Base-by-base conservation (phyloP, 2,797 vertebrate species). In the Arremon aurantiirostris region DNA sequence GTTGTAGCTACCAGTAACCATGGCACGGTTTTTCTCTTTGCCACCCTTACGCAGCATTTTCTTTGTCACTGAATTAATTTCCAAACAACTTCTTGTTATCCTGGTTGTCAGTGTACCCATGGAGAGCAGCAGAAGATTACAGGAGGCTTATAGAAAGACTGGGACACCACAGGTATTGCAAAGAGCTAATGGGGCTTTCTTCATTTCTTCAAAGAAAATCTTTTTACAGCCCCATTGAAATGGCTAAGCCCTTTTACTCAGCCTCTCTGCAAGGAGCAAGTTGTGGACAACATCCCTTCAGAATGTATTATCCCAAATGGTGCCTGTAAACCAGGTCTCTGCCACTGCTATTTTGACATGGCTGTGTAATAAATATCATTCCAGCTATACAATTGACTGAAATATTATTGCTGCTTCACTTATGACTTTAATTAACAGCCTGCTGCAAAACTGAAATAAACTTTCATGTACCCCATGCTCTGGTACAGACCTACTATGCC, bases 1-100 rank as follows among this genome's bases (percentile, higher is more conserved):
- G 72, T 90, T 94, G 94, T 92, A 87, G 79, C 63, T 89, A 83
- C 77, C 69, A 64, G 94, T 83, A 92, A 76, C 91, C 89, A 92
- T 69, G 82, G 85, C 49, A 66, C 2, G 16, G 27, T 30, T 88
- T 84, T 90, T 94, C 55, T 94, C 34, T 83, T 92, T 92, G 70
- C 80, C 49, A 76, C 27, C 27, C 47, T 91, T 72, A 77, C 50
- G 27, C 42, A 70, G 85, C 57, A 20, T 86, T 83, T 86, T n/a
- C 80, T 91, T 96, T 91, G 91, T 82, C 69, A 34, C 17, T 69
- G 91, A 87, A 69, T 65, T 44, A 42, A 18, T 35, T 72, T 83
- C 83, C 52, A 78, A 71, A 90, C 47, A 86, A 41, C 22, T 65
- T 73, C 42, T 39, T 92, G 69, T 69, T 84, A 24, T 47, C 30